Conservation (phyloP, 2,888 invertebrate species). For the Chrysotoxum bicinctum region DNA sequence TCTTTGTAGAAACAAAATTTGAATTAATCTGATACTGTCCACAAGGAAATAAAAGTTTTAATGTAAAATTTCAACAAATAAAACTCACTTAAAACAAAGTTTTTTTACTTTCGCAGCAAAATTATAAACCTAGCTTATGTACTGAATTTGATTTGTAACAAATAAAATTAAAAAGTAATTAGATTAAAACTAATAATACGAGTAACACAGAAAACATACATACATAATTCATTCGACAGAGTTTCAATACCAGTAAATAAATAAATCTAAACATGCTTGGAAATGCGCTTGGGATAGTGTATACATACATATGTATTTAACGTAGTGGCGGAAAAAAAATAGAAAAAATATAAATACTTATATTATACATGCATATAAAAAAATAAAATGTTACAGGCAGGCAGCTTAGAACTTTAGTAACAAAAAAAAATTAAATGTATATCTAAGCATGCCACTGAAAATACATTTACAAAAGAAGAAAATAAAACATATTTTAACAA, state of each 20-base stretch:
- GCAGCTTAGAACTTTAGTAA: slow-evolving; percentile 50
- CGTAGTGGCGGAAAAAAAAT: slow-evolving; percentile 53
- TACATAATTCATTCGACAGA: slow-evolving; percentile 46
- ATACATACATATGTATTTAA: no score
- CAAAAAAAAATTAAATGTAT: slow-evolving; percentile 41
- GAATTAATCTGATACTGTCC: background rate
- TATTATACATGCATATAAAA: slow-evolving; percentile 16
- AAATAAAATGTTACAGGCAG: slow-evolving; percentile 41
- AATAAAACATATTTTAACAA: slow-evolving; percentile 62
- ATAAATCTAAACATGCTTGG: slow-evolving; percentile 62
- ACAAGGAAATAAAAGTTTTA: background rate
- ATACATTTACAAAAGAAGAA: slow-evolving; percentile 38
- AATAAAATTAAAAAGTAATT: background rate
- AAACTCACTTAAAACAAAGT: background rate
- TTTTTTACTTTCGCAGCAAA: background rate
- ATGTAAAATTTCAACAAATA: background rate
- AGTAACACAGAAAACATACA: background rate
- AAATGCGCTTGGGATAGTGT: slow-evolving; percentile 69
- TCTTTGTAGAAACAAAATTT: background rate
- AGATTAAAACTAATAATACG: background rate
- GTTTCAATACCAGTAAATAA: slow-evolving; percentile 56
- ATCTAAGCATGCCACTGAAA: slow-evolving; percentile 43
- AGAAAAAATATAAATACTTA: slow-evolving; percentile 44
- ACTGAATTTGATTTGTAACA: background rate
- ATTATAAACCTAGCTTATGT: background rate